phyloP scores from a whole-genome alignment of 2,113 vertebrate species.

The Panurus biarmicus region DNA sequence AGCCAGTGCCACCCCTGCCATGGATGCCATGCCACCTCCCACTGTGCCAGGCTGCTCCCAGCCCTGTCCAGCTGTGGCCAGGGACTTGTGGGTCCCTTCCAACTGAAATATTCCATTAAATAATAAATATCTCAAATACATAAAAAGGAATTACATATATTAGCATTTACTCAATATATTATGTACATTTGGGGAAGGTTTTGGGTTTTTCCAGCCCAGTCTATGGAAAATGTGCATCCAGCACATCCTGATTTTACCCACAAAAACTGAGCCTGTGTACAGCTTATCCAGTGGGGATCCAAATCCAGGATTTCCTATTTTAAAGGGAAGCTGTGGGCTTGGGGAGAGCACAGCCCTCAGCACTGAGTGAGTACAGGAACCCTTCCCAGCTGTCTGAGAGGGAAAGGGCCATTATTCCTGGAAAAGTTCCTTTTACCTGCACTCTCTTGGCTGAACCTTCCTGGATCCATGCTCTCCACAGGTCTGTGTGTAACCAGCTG shows the following conservation, averaged over 20 bases:
- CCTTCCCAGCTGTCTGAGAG: fast-evolving
- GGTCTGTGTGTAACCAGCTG: neutral
- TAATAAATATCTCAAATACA: neutral
- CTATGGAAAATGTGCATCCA: neutral
- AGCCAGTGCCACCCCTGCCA: fast-evolving
- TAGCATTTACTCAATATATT: no score
- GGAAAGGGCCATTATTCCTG: neutral
- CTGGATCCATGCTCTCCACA: neutral
- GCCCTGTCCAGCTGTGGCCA: neutral
- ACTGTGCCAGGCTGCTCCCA: neutral
- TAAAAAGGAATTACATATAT: neutral
- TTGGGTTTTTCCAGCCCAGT: neutral
- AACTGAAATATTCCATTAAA: neutral
- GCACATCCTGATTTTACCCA: neutral
- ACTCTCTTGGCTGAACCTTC: neutral
- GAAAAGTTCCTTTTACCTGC: neutral
- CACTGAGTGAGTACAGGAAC: neutral
- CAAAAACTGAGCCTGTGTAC: fast-evolving
- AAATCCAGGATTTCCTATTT: fast-evolving
- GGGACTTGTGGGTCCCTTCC: neutral
- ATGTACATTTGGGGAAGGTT: neutral
- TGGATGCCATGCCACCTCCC: neutral
- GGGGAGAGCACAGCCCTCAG: neutral
- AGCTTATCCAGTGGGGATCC: fast-evolving
- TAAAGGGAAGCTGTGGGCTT: neutral